Evolutionary conservation across 2,113 vertebrate species (phyloP).

Genomic region (Sinocyclocheilus anshuiensis): DNA sequence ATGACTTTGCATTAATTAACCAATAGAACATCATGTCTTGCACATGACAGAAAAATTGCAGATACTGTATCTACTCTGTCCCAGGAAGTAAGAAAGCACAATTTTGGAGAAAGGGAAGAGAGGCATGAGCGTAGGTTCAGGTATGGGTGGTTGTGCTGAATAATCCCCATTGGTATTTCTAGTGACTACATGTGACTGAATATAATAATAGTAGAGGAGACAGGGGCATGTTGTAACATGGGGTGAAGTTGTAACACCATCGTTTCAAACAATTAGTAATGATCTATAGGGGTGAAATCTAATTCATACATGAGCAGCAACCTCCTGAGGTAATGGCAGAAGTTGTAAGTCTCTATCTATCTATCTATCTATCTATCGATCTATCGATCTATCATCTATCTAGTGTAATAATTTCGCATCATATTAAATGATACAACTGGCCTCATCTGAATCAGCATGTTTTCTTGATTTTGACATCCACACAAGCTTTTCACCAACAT

Average conservation of each 20-base stretch:
- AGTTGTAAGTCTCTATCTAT: neutral
- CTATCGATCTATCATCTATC: no score
- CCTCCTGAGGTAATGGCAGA: neutral
- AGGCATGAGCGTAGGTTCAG: neutral
- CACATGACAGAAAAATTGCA: slow-evolving; percentile 23
- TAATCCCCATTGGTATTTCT: neutral
- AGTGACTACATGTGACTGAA: neutral
- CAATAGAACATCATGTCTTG: slow-evolving; percentile 34
- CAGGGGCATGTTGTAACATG: neutral
- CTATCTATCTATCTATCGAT: no score
- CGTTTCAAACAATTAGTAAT: slow-evolving; percentile 4
- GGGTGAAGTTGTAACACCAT: neutral
- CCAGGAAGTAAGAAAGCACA: neutral
- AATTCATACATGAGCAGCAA: neutral
- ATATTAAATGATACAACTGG: neutral
- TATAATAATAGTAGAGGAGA: neutral
- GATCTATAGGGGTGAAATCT: neutral
- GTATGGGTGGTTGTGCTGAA: neutral
- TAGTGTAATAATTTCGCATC: no score
- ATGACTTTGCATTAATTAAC: slow-evolving; percentile 40
- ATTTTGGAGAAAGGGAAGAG: neutral
- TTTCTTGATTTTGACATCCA: neutral
- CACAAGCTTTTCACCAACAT: neutral
- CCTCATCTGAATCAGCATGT: neutral
- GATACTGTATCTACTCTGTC: neutral